phyloP scores from a whole-genome alignment of 2,888 invertebrate genomes.

The Pseudococcus longispinus region DNA sequence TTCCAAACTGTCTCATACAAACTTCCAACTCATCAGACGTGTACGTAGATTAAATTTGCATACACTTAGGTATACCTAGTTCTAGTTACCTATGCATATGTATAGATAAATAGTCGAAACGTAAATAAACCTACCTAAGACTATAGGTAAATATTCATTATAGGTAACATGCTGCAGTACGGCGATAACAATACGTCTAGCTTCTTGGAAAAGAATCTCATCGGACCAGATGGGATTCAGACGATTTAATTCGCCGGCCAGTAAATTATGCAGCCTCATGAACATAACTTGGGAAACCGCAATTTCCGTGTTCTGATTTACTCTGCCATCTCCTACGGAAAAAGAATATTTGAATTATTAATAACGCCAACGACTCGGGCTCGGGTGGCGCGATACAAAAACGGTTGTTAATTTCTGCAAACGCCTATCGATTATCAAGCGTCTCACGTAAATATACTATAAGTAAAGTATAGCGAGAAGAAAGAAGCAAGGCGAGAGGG shows the following conservation, averaged over 20 bases:
- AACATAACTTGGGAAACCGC: conserved; percentile 91
- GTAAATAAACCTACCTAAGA: conserved; percentile 72
- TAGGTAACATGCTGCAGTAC: conserved; percentile 88
- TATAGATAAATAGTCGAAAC: not conserved
- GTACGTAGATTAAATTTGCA: not conserved
- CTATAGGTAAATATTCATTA: conserved; percentile 87
- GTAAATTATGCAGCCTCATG: conserved; percentile 88
- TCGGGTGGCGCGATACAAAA: not conserved
- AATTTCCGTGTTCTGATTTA: conserved; percentile 87
- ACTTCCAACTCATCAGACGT: not conserved
- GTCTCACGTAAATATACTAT: not conserved
- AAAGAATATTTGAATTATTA: conserved; percentile 24
- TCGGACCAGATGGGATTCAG: conserved; percentile 94
- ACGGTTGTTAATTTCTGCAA: not conserved
- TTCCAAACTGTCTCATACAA: no score
- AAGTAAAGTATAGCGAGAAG: not conserved
- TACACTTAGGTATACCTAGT: not conserved
- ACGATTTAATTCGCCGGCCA: conserved; percentile 76
- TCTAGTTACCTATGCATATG: not conserved
- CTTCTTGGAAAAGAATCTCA: conserved; percentile 73
- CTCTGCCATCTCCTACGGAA: conserved; percentile 81
- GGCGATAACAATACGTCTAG: conserved; percentile 83
- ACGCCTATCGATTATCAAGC: conserved; percentile 7
- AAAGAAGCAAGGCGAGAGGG: not conserved
- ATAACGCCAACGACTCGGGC: not conserved